A percentile compares a stretch with the other conserved stretches of the same genome.
Conservation (phyloP, 2,113 vertebrate species). For the Pollachius pollachius region DNA sequence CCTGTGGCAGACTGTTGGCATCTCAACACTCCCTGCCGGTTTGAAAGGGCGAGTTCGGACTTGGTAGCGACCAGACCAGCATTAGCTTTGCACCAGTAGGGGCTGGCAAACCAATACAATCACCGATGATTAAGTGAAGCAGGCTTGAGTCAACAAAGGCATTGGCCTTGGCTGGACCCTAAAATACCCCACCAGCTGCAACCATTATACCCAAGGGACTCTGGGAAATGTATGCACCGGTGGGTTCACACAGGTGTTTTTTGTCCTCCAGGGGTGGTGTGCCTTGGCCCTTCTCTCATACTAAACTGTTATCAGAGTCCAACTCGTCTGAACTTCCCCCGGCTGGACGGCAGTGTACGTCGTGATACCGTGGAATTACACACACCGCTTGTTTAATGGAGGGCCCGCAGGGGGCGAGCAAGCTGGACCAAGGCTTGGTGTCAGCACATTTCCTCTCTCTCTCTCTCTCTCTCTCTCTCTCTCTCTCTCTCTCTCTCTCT, state of each 20-base stretch:
- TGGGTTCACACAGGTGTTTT: constrained; percentile 57
- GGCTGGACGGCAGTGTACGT: constrained; percentile 70
- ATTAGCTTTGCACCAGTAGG: constrained; percentile 15
- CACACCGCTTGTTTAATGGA: constrained; percentile 73
- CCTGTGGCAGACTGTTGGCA: too few relatives aligned
- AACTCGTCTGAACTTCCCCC: constrained; percentile 74
- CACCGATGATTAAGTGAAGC: constrained; percentile 41
- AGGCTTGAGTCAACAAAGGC: constrained; percentile 41
- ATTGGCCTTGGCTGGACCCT: constrained; percentile 20
- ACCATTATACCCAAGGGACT: constrained; percentile 12
- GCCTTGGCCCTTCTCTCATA: too few relatives aligned
- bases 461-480: too few relatives aligned
- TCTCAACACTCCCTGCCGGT: too few relatives aligned
- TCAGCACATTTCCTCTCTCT: constrained; percentile 66
- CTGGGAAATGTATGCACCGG: constrained; percentile 35
- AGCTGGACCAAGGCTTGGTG: constrained; percentile 59
- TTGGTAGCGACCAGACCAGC: constrained; percentile 10
- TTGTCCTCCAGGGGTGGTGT: constrained; percentile 40
- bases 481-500: too few relatives aligned
- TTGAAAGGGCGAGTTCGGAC: too few relatives aligned
- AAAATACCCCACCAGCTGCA: constrained; percentile 24
- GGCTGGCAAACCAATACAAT: constrained; percentile 22
- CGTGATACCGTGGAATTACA: constrained; percentile 72
- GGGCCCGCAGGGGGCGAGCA: constrained; percentile 68
- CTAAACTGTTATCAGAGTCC: constrained; percentile 73